phyloP scores from a whole-genome alignment of 2,888 invertebrate genomes.

The Arrhopalites spinosus region DNA sequence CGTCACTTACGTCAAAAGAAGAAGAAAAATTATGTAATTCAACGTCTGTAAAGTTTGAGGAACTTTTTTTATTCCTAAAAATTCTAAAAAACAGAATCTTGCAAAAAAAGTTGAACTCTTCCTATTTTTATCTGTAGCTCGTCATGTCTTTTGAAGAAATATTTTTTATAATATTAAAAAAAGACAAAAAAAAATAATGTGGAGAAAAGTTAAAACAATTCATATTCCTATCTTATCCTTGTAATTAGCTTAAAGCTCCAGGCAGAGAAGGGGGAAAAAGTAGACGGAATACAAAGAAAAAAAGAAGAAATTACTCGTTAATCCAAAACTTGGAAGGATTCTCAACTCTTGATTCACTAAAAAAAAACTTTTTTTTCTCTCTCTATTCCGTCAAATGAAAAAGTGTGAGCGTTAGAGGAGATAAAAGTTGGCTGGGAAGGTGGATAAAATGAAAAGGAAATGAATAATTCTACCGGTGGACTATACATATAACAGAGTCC shows the following conservation, averaged over 20 bases:
- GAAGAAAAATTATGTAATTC: no score
- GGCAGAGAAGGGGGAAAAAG: background rate
- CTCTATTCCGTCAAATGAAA: background rate
- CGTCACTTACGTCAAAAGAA: no score
- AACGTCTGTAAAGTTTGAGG: no score
- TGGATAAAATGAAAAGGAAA: slow-evolving; percentile 3
- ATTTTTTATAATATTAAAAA: no score
- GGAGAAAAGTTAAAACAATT: background rate
- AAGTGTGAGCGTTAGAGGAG: no score
- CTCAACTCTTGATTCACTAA: no score
- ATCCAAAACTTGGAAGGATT: slow-evolving; percentile 1
- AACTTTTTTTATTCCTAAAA: no score
- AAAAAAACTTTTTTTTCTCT: background rate
- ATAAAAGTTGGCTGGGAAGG: background rate
- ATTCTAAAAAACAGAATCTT: no score
- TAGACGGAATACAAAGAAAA: background rate
- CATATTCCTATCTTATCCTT: background rate
- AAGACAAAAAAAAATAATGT: no score
- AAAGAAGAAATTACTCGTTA: background rate
- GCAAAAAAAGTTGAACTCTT: no score
- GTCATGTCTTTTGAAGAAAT: no score
- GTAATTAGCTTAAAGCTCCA: background rate
- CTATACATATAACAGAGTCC: slow-evolving; percentile 13
- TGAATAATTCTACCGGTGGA: slow-evolving; percentile 12
- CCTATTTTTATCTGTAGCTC: no score